Evolutionary conservation across 2,797 vertebrate species (phyloP), one percentile per base, ranked within the genome.

Genomic region (Benthosema pterotum): DNA sequence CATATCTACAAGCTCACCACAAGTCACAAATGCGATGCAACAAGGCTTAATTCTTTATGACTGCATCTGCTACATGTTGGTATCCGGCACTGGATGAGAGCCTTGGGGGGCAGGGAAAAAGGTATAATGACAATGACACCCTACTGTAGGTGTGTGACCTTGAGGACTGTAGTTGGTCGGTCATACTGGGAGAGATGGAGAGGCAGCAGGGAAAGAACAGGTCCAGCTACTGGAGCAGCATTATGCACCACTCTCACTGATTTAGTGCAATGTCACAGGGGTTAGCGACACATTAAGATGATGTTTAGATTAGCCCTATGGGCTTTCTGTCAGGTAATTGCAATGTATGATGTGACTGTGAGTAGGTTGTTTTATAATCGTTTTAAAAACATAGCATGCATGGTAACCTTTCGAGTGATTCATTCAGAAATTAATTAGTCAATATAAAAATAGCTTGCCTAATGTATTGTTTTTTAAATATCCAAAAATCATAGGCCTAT

Each of bases 111-210:
- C 50, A 15, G 22, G n/a, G 5, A 61, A 52, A 50, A 14, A 65
- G 57, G 12, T 67, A 38, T 67, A 38, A 18, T 74, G 57, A 65
- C 64, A 38, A 18, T 74, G 57, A 65, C 64, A 60, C 55, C 52
- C 6, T 47, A n/a, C 66, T 49, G 42, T 55, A 42, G 25, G 19
- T 51, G 46, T n/a, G 11, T 82, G 77, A 87, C 83, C 82, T 86
- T 87, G 77, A 78, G 52, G 32, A 15, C 13, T 42, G 38, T 65
- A 12, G 72, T 12, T 18, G 11, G 22, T 19, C 9, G 50, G 42
- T 50, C 28, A 25, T 17, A 14, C 0, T 15, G 45, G 25, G 2
- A 50, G 11, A 32, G 13, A 47, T 45, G 19, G n/a, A 45, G 48
- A 28, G 13, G 50, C 32, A 48, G n/a, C 16, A 3, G n/a, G 19